These are phyloP conservation scores for Schizopygopsis malacanthus DNA, from an alignment of 2,797 vertebrate genomes.

Conservation along the genomic window DNA sequence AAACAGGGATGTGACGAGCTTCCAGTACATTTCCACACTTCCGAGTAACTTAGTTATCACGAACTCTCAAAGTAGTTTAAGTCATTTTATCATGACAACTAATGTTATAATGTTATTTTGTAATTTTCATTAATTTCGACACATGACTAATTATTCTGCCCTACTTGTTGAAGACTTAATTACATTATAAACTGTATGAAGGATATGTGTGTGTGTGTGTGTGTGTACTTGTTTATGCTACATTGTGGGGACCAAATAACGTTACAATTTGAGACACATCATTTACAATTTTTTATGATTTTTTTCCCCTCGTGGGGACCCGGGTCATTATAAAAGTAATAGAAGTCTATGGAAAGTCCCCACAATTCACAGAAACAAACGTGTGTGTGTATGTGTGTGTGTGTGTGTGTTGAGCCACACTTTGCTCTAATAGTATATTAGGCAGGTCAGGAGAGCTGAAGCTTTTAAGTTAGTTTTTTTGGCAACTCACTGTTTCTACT, in stretches of 20 bases:
- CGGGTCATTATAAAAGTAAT: no score
- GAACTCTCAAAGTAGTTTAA: neutral
- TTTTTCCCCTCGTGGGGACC: no score
- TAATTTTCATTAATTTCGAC: neutral
- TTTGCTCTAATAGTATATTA: neutral
- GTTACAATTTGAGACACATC: no score
- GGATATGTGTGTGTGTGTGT: no score
- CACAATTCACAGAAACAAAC: no score
- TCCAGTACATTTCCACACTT: neutral
- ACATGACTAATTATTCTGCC: neutral
- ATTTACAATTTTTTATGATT: no score
- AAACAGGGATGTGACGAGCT: neutral
- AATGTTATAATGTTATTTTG: neutral
- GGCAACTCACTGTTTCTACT: slow-evolving; percentile 88
- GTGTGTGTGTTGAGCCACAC: neutral
- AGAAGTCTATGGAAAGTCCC: no score
- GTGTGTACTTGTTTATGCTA: no score
- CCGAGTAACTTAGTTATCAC: no score
- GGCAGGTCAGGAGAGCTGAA: neutral
- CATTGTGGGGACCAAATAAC: no score
- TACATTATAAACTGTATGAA: neutral
- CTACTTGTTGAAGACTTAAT: neutral
- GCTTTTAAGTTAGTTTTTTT: neutral
- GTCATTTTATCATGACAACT: neutral
- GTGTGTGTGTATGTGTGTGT: no score